Base-by-base conservation (phyloP, 2,888 invertebrate species). In the Sthenelais limicola region DNA sequence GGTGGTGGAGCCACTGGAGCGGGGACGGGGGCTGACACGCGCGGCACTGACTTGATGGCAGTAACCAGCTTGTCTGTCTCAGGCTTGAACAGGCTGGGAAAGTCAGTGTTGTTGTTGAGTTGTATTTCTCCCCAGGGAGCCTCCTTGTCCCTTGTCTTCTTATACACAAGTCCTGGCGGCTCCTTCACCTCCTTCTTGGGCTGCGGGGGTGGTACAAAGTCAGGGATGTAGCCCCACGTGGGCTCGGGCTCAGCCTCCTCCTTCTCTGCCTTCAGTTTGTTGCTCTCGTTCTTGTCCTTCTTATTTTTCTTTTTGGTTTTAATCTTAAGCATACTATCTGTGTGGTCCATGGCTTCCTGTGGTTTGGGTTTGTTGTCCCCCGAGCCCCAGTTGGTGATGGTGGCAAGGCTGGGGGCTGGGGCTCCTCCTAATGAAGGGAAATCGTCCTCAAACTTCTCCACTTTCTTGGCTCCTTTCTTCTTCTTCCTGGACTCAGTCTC, bases 381-480 rank as follows among this genome's bases (percentile, higher is more conserved):
- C n/a, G n/a, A n/a, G n/a, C n/a, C n/a, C n/a, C n/a, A n/a, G n/a
- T n/a, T n/a, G n/a, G n/a, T n/a, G n/a, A n/a, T n/a, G n/a, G n/a
- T n/a, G n/a, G n/a, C n/a, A n/a, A n/a, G n/a, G n/a, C n/a, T n/a
- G n/a, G n/a, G n/a, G n/a, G n/a, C n/a, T n/a, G n/a, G n/a, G n/a
- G n/a, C n/a, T n/a, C n/a, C n/a, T n/a, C n/a, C n/a, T n/a, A n/a
- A n/a, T n/a, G n/a, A 32, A n/a, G 82, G 82, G 67, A 82, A 83
- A 66, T 82, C 82, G 32, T 80, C 78, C 12, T 76, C 48, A 73
- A 51, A 28, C 24, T 30, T 30, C 32, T 54, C n/a, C n/a, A n/a
- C n/a, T n/a, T n/a, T n/a, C n/a, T n/a, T n/a, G n/a, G n/a, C n/a
- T n/a, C n/a, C 72, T 24, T 35, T 15, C 51, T 49, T 52, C 32